Base-by-base conservation (phyloP, 2,797 vertebrate species). In the Micrastur ruficollis region DNA sequence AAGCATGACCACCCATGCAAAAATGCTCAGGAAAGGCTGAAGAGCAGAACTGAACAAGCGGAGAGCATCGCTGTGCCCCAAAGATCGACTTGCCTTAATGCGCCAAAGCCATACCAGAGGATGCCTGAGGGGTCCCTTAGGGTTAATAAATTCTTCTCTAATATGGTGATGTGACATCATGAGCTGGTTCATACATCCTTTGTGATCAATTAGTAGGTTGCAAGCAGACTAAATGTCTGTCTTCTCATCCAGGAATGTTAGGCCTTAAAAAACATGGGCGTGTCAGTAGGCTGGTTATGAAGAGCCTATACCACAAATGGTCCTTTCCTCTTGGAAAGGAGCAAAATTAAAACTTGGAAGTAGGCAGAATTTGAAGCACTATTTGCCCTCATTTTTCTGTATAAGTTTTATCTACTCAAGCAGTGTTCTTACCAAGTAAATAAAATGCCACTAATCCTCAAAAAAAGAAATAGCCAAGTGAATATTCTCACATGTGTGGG, bases 91-190 rank as follows among this genome's bases (percentile, higher is more conserved):
- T 46, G 26, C 27, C 29, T 50, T 81, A 46, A 58, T 20, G 17
- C 53, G 67, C 34, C 52, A 59, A 56, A 67, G 52, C 78, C 40
- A 40, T 42, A 91, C 52, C 34, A 47, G 27, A 74, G 36, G 16
- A 40, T 89, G 47, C 12, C 27, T 34, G 44, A 81, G 14, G 12
- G 13, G 31, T 63, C 53, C 59, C 47, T 62, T 47, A 59, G 18
- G 14, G 7, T 61, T 83, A 61, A 87, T 61, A 78, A 89, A 81
- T 52, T 81, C 36, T 81, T 86, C 68, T 90, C 52, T 61, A 29
- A 58, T 65, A 49, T 5, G 21, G 31, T 56, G 14, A 44, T 89
- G 13, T 9, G 16, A 50, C 42, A 79, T 70, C 31, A 79, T 50
- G 44, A 53, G 18, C n/a, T 82, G 40, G 25, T 82, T 66, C 56